phyloP scores from a whole-genome alignment of 2,888 invertebrate genomes.

The Pristionchus entomophagus region DNA sequence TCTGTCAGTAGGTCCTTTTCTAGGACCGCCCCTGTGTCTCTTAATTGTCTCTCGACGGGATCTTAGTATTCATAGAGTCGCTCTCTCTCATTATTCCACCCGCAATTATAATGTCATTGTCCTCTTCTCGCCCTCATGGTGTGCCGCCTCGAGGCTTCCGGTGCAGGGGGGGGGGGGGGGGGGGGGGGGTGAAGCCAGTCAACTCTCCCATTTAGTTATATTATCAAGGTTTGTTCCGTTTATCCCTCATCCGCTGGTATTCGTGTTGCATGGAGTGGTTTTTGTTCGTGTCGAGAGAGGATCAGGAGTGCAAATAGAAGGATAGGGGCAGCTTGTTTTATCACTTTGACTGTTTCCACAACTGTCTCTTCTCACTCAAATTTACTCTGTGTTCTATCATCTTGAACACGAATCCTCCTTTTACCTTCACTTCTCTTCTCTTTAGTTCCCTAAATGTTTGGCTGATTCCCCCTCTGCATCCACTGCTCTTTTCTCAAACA shows the following conservation, averaged over 20 bases:
- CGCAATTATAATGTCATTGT: conserved; percentile 47
- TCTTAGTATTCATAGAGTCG: conserved; percentile 43
- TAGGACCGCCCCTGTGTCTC: not conserved
- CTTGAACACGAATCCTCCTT: not conserved
- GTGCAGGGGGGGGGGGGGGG: no score
- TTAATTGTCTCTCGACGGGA: conserved; percentile 29
- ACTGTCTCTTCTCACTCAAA: not conserved
- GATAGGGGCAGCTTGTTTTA: conserved; percentile 28
- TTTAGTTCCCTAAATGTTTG: not conserved
- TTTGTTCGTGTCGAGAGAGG: conserved; percentile 37
- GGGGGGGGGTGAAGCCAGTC: not conserved
- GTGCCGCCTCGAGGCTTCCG: conserved; percentile 38
- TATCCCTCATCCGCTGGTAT: not conserved
- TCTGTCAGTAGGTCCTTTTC: conserved; percentile 12
- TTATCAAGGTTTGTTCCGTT: not conserved
- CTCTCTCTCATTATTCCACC: conserved; percentile 43
- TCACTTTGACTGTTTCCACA: conserved; percentile 18
- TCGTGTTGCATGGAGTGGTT: conserved; percentile 14
- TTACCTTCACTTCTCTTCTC: not conserved
- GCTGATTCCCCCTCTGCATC: not conserved
- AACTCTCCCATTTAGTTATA: not conserved
- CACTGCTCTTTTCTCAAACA: conserved; percentile 30
- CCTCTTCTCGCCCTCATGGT: conserved; percentile 32
- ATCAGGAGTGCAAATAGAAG: conserved; percentile 38
- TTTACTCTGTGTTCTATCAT: not conserved